Conservation (phyloP, 1,140 invertebrate species). For the Diorhabda elongata region DNA sequence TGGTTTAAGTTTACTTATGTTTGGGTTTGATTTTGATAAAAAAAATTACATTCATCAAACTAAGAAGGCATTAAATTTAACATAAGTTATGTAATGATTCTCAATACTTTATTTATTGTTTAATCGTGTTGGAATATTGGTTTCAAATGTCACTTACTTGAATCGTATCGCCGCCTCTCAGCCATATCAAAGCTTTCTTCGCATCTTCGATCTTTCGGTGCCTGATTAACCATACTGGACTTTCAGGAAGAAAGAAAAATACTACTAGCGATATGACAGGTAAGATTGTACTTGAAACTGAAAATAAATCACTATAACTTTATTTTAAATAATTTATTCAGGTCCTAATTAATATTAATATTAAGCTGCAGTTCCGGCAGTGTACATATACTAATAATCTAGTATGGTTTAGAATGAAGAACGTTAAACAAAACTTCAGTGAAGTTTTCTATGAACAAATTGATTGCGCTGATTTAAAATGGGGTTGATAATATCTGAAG, state of each 20-base stretch:
- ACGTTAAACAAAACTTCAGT: no score
- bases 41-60: not conserved
- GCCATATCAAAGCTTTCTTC: constrained; percentile 59
- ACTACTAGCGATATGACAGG: constrained; percentile 56
- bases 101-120: no score
- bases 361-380: no score
- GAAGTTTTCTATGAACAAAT: no score
- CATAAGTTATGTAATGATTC: no score
- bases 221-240: constrained; percentile 66
- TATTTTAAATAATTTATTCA: no score
- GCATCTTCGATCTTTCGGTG: constrained; percentile 59
- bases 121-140: no score
- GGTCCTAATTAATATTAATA: no score
- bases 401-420: no score
- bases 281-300: constrained; percentile 55
- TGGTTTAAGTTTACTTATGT: not conserved
- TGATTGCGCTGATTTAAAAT: no score
- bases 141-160: constrained; percentile 39
- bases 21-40: not conserved
- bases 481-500: no score
- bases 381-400: no score
- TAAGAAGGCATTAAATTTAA: not conserved
- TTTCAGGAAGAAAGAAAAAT: constrained; percentile 64
- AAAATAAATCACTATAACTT: not conserved
- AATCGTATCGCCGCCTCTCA: constrained; percentile 57